Evolutionary conservation across 2,113 vertebrate species (phyloP), one percentile per base, ranked within the genome.

Genomic region (Morone chrysops): DNA sequence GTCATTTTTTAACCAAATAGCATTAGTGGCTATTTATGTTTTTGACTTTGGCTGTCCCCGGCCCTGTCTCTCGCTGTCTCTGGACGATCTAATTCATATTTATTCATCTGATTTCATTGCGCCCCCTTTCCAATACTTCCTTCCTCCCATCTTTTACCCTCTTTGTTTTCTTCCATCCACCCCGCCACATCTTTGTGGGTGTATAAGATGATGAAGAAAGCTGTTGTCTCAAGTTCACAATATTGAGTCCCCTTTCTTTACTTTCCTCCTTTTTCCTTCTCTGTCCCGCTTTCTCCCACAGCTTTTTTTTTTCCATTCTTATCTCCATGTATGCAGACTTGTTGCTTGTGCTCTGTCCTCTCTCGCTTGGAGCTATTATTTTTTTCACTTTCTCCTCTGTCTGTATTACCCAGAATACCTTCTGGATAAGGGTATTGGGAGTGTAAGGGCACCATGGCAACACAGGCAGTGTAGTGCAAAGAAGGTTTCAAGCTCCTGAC

Each of bases 311-410:
- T 47, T 10, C 66, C 73, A 18, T 36, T 41, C 69, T 72, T 74
- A 88, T 86, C 85, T 78, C 9, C 31, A 47, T 20, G 5, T 54
- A 11, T 61, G 51, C 81, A 87, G 78, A 89, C 85, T 7, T 82
- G 68, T 87, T 85, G 78, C 74, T 70, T 8, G 0, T 54, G 7
- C 22, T 65, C 59, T 68, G 9, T 25, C 36, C 61, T 60, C 61
- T 69, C 53, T 68, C 22, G 6, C 62, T 73, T 14, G 0, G 41
- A 12, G 38, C 45, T 68, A 2, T 31, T 31, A 31, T 31, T 31
- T 31, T 31, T 31, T 31, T 82, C 63, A 59, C 53, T 40, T 65
- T 41, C 25, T 50, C 16, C 25, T 65, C 47, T 31, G n/a, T 77
- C 48, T 13, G 4, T 75, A 43, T 78, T 78, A 45, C 66, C 41